These are phyloP conservation scores for Choloepus hoffmanni DNA, from an alignment of 2,113 vertebrate species.

Conservation along the genomic window DNA sequence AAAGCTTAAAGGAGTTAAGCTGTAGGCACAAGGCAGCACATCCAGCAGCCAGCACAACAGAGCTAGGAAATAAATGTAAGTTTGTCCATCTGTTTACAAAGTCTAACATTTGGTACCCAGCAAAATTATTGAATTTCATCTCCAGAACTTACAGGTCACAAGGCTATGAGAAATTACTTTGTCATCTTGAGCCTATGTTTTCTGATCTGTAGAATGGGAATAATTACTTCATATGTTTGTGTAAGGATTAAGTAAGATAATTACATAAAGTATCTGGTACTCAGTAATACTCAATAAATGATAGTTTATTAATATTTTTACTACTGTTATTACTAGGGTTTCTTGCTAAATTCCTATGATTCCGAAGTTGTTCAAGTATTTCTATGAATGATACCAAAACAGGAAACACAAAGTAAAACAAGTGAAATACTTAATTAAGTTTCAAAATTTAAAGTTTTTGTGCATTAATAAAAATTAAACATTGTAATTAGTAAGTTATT, in stretches of 20 bases:
- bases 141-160: background rate
- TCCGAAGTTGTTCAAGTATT: background rate
- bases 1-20: background rate
- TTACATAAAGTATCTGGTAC: background rate
- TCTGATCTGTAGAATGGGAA: background rate
- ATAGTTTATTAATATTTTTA: background rate
- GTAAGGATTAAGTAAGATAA: slow-evolving; percentile 21
- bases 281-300: background rate
- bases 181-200: background rate
- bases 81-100: background rate
- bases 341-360: background rate
- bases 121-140: background rate
- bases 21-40: no score
- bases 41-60: background rate
- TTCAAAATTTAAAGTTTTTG: background rate
- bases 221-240: background rate
- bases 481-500: background rate
- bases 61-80: background rate
- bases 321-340: background rate
- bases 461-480: slow-evolving; percentile 5
- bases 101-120: background rate
- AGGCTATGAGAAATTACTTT: background rate
- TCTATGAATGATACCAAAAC: slow-evolving; percentile 7
- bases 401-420: background rate
- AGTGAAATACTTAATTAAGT: no score